These are phyloP conservation scores for Pangasius mekongensis DNA, from an alignment of 2,797 vertebrate species.

Conservation along the genomic window DNA sequence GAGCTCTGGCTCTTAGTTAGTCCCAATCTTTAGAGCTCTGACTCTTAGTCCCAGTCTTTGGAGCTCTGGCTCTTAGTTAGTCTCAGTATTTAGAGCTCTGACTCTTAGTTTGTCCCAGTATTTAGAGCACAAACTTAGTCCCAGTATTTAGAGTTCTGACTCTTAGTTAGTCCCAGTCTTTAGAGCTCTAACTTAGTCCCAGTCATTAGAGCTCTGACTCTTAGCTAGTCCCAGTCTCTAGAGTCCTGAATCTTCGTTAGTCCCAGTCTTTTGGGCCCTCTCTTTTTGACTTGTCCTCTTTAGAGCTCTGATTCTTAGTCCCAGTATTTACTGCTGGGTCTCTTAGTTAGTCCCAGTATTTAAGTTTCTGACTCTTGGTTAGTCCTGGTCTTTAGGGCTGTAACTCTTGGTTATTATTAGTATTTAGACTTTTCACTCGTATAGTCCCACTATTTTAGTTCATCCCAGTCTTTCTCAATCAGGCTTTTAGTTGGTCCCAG, in stretches of 20 bases:
- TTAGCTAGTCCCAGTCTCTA: too few species aligned
- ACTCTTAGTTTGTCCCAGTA: neutral
- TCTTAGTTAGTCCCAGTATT: neutral
- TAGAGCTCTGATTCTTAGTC: neutral
- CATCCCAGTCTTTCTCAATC: neutral
- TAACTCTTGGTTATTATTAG: neutral
- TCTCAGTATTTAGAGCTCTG: neutral
- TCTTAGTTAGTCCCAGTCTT: neutral
- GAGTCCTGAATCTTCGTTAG: neutral
- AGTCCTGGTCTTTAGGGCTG: neutral
- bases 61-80: too few species aligned
- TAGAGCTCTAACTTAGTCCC: too few species aligned
- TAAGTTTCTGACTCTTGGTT: too few species aligned
- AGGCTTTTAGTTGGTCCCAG: neutral
- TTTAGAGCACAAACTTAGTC: too few species aligned
- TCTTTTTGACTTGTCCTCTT: neutral
- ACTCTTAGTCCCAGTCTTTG: too few species aligned
- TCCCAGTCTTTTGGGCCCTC: neutral
- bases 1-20: too few species aligned
- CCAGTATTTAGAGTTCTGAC: neutral
- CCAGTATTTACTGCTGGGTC: fast-evolving
- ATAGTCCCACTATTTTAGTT: neutral
- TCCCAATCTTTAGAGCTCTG: too few species aligned
- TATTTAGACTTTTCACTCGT: neutral
- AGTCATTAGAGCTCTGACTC: neutral